These are phyloP conservation scores for Gymnorhina tibicen DNA, from an alignment of 2,113 vertebrate genomes.

Conservation along the genomic window DNA sequence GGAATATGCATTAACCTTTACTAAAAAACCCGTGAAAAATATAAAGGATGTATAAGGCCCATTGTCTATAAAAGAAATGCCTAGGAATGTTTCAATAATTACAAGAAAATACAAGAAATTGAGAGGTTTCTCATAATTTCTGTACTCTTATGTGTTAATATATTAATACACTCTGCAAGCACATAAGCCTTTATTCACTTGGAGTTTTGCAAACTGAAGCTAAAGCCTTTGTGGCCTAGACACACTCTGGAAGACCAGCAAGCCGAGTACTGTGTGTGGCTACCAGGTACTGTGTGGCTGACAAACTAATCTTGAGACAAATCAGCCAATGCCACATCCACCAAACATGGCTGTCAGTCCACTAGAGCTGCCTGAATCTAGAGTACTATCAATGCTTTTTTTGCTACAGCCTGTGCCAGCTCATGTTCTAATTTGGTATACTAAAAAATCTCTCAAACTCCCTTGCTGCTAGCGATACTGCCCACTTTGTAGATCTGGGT, in stretches of 20 bases:
- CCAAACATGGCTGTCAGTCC: not conserved
- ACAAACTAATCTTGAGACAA: not conserved
- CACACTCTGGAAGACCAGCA: not conserved
- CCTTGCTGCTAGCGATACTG: not conserved
- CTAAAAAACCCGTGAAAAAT: not conserved
- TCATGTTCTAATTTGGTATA: not conserved
- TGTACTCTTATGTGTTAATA: not conserved
- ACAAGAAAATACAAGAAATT: not conserved
- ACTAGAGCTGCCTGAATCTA: not conserved
- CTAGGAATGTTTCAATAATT: not conserved
- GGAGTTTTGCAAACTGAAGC: not conserved
- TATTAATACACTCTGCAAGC: not conserved
- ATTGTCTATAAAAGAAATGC: not conserved
- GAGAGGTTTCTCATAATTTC: not conserved
- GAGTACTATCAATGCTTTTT: not conserved
- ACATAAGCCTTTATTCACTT: not conserved
- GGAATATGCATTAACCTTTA: not conserved
- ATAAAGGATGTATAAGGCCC: not conserved
- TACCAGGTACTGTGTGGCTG: not conserved
- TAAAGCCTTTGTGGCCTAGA: not conserved
- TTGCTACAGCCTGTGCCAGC: not conserved
- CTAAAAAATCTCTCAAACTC: conserved; percentile 26
- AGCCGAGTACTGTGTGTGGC: not conserved
- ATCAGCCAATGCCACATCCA: not conserved
- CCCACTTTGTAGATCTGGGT: not conserved